phyloP scores from a whole-genome alignment of 2,113 vertebrate species.

The Heptranchias perlo region DNA sequence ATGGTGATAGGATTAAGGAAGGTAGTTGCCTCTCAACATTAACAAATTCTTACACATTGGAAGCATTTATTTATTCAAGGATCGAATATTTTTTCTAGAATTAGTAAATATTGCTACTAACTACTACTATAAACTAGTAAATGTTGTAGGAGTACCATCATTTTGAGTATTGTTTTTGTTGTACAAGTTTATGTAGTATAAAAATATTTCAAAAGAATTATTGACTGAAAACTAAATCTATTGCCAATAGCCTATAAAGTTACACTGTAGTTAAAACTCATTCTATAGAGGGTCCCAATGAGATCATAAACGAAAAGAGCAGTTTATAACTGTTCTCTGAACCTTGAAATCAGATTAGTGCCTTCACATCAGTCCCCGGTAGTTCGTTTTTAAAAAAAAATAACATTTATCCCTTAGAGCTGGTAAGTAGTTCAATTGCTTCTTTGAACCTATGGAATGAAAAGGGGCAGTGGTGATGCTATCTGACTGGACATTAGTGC shows the following conservation, averaged over 20 bases:
- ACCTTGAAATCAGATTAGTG: not conserved
- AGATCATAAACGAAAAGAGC: not conserved
- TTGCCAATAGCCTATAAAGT: not conserved
- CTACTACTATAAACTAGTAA: too few relatives aligned
- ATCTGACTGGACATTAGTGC: not conserved
- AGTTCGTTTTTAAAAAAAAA: not conserved
- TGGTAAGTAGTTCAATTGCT: not conserved
- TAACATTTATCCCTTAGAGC: not conserved
- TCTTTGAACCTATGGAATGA: not conserved
- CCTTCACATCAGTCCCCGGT: not conserved
- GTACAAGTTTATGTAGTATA: not conserved
- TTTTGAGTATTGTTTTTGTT: not conserved
- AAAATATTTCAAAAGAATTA: not conserved
- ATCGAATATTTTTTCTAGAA: not conserved
- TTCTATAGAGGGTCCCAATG: not conserved
- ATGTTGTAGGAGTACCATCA: not conserved
- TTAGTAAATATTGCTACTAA: not conserved
- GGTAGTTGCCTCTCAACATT: constrained; percentile 49
- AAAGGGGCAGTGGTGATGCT: not conserved
- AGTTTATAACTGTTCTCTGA: not conserved
- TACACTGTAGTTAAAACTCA: not conserved
- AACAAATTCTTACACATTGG: not conserved
- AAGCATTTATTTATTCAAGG: not conserved
- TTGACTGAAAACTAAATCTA: not conserved
- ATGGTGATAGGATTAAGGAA: constrained; percentile 42